Evolutionary conservation across 2,113 vertebrate species (phyloP), one percentile per base, ranked within the genome.

Genomic region (Typhlomys cinereus): DNA sequence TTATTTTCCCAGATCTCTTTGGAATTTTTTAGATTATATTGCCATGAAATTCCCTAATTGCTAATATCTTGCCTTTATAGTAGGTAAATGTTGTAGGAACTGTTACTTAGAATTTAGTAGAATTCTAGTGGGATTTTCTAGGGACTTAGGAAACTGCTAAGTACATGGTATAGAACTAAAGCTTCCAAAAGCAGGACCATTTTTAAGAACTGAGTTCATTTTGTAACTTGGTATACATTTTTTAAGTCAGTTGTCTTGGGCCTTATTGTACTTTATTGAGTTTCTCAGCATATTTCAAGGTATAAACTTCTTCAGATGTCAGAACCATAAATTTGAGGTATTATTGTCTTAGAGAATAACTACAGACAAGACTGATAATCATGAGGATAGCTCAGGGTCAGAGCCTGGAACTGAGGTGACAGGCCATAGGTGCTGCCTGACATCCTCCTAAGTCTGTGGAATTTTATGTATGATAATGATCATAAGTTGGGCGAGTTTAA

Each of bases 181-280:
- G 81, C 62, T 89, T 93, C n/a, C 76, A 59, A 92, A 86, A 92
- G 79, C 39, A 74, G 73, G 59, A 66, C 25, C 20, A 13, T 89
- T 95, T 92, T 94, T 52, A 88, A 82, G n/a, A 88, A 88, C 39
- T 67, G 79, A 92, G n/a, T 84, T 88, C 31, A 87, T 50, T 29
- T 90, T 90, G 95, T 79, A 88, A 81, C 46, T 90, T 75, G 46
- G 85, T 95, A 41, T 29, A 82, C 12, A n/a, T 76, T 92, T 90
- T 90, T 54, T 25, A 94, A 76, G 12, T 92, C 82, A 85, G n/a
- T n/a, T n/a, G n/a, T 80, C 64, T 94, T 54, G 39, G 31, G 31
- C 59, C 93, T 89, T 78, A 7, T 83, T 89, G 57, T 83, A 70
- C 29, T 88, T 71, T n/a, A 90, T 91, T 91, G 34, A 31, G 5